Evolutionary conservation across 2,113 vertebrate species (phyloP).

Genomic region (Cavia aperea): DNA sequence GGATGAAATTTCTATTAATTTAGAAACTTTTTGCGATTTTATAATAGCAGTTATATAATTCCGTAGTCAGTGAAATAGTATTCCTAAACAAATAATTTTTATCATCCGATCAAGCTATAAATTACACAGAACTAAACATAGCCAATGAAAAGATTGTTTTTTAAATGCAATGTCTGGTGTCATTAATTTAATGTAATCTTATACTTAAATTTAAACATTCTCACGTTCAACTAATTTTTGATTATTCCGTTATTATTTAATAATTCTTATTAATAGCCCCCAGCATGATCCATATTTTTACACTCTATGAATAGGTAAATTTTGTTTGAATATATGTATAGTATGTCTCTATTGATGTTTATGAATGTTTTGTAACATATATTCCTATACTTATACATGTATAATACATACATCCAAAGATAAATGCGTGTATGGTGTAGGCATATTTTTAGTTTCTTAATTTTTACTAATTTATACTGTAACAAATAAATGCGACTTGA

Average conservation of each 20-base stretch:
- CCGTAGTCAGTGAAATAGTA: not conserved
- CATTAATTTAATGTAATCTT: not conserved
- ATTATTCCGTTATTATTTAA: not conserved
- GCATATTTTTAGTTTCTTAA: not conserved
- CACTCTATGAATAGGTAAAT: not conserved
- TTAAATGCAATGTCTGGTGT: not conserved
- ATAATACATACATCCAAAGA: not conserved
- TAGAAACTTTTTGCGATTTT: not conserved
- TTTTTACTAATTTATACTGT: slow-evolving; percentile 10
- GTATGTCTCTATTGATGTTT: not conserved
- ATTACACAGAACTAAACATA: not conserved
- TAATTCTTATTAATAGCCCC: not conserved
- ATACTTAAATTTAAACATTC: not conserved
- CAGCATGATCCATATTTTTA: not conserved
- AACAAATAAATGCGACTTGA: not conserved
- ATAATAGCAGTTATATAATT: not conserved
- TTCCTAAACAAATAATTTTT: not conserved
- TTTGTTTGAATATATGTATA: not conserved
- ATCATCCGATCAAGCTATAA: not conserved
- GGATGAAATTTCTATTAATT: not conserved
- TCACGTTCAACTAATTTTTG: not conserved
- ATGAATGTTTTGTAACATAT: not conserved
- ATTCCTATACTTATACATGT: not conserved
- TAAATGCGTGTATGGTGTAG: not conserved
- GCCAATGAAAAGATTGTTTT: not conserved